These are phyloP conservation scores for Halcyon leucocephala DNA, from an alignment of 2,797 vertebrate species.

Conservation along the genomic window DNA sequence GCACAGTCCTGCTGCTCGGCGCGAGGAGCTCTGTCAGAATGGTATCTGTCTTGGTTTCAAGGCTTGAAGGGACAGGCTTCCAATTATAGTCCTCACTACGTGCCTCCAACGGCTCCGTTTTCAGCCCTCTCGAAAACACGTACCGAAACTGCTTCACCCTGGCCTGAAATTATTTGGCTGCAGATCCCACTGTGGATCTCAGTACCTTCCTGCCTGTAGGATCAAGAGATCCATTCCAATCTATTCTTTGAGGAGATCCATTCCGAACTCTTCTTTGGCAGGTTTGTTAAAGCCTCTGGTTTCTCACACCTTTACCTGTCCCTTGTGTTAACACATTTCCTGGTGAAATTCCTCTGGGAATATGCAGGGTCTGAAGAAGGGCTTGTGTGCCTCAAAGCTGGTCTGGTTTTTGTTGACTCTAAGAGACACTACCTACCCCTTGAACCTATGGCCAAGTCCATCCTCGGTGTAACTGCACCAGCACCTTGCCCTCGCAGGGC, in stretches of 20 bases:
- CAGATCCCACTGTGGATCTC: neutral
- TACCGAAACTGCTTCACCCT: neutral
- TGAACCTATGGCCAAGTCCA: neutral
- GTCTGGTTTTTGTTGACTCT: neutral
- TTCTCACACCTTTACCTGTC: neutral
- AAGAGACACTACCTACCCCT: rapidly evolving
- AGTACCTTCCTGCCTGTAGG: neutral
- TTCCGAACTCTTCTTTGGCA: neutral
- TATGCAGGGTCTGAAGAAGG: neutral
- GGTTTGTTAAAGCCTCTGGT: neutral
- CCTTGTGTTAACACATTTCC: neutral
- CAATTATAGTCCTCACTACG: neutral
- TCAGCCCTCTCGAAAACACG: neutral
- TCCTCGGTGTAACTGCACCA: neutral
- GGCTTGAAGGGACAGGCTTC: neutral
- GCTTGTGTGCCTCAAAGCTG: neutral
- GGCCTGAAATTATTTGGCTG: neutral
- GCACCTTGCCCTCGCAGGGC: neutral
- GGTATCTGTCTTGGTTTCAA: neutral
- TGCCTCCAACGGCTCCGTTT: neutral
- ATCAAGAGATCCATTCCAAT: neutral
- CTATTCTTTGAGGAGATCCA: neutral
- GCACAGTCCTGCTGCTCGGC: neutral
- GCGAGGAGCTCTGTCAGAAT: neutral
- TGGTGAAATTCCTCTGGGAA: neutral